Conservation (phyloP, 1,140 invertebrate genomes). For the Papilio helenus region DNA sequence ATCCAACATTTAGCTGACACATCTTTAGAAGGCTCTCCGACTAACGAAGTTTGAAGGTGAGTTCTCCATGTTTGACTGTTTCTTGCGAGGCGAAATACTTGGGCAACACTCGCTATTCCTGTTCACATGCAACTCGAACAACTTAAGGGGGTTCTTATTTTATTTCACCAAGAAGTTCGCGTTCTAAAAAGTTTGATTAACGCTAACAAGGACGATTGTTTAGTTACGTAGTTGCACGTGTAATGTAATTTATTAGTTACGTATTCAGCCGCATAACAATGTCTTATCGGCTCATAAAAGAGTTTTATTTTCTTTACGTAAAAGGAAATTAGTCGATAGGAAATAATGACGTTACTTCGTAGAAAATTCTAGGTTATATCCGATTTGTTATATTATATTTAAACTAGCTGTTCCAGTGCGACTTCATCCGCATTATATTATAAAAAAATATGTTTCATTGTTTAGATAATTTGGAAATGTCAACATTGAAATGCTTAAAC, state of each 20-base stretch:
- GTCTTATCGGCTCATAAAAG: constrained; percentile 18
- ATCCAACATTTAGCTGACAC: too few species aligned
- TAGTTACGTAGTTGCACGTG: neutral
- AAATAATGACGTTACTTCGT: neutral
- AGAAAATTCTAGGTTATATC: constrained; percentile 4
- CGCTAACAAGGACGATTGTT: neutral
- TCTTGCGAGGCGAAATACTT: too few species aligned
- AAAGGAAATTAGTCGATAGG: neutral
- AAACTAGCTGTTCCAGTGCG: too few species aligned
- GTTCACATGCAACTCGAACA: too few species aligned
- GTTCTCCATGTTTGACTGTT: too few species aligned
- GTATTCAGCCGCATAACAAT: neutral
- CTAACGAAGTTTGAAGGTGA: too few species aligned
- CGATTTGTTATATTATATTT: neutral
- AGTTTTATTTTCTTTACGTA: neutral
- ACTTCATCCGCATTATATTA: too few species aligned
- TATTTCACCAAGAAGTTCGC: neutral
- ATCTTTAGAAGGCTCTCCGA: too few species aligned
- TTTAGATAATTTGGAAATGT: too few species aligned
- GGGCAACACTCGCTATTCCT: too few species aligned
- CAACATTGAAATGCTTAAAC: too few species aligned
- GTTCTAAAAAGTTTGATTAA: neutral
- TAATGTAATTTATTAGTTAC: constrained; percentile 11
- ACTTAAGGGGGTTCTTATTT: neutral
- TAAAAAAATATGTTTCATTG: too few species aligned